phyloP scores from a whole-genome alignment of 2,888 invertebrate genomes.

The Watsonalla binaria region DNA sequence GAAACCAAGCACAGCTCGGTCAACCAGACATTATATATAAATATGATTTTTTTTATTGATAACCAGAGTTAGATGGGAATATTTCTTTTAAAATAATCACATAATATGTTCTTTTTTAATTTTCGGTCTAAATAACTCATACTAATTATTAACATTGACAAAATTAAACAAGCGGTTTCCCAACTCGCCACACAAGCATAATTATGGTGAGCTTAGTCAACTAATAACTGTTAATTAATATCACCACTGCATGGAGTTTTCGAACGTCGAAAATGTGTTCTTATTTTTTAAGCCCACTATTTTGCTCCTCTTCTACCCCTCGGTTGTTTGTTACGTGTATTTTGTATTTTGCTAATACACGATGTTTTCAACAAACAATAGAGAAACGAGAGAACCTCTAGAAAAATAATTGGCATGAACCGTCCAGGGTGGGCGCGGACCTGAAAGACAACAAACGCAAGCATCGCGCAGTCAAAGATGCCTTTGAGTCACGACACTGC shows the following conservation, averaged over 20 bases:
- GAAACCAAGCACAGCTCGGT: no score
- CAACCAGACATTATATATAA: no score
- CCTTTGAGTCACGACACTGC: constrained; percentile 13
- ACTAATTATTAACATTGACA: constrained; percentile 60
- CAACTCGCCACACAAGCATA: constrained; percentile 37
- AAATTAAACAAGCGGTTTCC: constrained; percentile 58
- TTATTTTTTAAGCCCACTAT: no score
- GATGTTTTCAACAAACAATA: constrained; percentile 2
- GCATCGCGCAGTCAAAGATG: constrained; percentile 24
- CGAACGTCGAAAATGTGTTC: no score
- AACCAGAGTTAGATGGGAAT: no score
- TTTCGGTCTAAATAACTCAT: not conserved
- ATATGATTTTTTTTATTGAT: no score
- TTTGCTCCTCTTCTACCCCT: not conserved
- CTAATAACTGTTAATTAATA: constrained; percentile 43
- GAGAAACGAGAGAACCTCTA: constrained; percentile 12
- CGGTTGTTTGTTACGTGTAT: not conserved
- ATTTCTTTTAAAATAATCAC: no score
- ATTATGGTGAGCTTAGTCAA: constrained; percentile 51
- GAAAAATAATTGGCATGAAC: constrained; percentile 38
- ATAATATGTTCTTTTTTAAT: no score
- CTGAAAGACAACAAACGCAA: constrained; percentile 27
- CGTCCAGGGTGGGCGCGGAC: constrained; percentile 7
- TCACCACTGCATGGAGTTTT: not conserved
- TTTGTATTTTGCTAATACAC: not conserved